A percentile compares a stretch with the other conserved stretches of the same genome.
These are phyloP conservation scores for Lophotriccus pileatus DNA, from an alignment of 2,797 vertebrate genomes.

Conservation along the genomic window DNA sequence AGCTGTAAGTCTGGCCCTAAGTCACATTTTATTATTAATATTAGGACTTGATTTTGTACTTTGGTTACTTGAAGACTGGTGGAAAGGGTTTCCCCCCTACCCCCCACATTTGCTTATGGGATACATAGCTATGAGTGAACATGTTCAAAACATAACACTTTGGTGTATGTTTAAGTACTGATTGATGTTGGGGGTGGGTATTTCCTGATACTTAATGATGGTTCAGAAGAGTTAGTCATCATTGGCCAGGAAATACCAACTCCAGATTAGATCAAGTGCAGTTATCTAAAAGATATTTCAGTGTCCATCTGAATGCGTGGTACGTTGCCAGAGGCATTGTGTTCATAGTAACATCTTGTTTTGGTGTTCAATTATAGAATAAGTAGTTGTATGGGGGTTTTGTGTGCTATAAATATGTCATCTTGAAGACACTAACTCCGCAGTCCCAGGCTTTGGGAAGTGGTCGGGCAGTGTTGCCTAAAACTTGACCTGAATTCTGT, in stretches of 20 bases:
- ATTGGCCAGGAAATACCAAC: conserved; percentile 53
- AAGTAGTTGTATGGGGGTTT: not conserved
- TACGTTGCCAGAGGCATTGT: not conserved
- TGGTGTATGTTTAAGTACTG: not conserved
- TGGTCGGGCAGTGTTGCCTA: not conserved
- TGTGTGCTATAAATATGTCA: not conserved
- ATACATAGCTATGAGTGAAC: not conserved
- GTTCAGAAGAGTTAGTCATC: conserved; percentile 18
- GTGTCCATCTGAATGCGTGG: not conserved
- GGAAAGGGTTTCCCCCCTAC: not conserved
- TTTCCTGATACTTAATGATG: conserved; percentile 54
- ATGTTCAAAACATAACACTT: not conserved
- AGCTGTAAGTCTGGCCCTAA: not conserved
- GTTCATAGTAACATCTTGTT: not conserved
- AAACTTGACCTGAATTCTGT: not conserved
- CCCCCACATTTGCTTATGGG: not conserved
- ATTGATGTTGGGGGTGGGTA: not conserved
- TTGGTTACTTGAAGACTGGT: not conserved
- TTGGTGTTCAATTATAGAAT: conserved; percentile 24
- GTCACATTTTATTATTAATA: not conserved
- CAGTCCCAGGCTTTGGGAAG: not conserved
- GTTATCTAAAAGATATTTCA: conserved; percentile 32
- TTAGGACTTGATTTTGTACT: not conserved
- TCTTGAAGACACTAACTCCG: not conserved
- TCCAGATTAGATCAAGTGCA: not conserved